These are phyloP conservation scores for Coracias cyanogaster DNA, from an alignment of 2,797 vertebrate species.

Conservation along the genomic window DNA sequence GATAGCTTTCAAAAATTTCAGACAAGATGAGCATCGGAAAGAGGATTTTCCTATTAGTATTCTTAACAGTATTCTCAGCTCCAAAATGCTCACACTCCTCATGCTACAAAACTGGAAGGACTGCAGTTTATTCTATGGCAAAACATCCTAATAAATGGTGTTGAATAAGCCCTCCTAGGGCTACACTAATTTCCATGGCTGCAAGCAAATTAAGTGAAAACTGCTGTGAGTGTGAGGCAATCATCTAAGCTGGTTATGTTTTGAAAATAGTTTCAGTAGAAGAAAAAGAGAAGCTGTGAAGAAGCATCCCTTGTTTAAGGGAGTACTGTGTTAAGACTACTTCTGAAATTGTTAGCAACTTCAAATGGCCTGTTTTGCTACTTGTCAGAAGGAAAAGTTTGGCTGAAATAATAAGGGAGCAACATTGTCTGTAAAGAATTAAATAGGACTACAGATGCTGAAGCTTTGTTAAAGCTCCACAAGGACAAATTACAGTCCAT, in stretches of 20 bases:
- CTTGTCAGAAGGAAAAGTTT: not conserved
- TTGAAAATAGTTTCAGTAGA: constrained; percentile 34
- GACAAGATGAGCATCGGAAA: not conserved
- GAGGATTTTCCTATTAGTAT: constrained; percentile 27
- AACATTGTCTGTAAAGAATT: not conserved
- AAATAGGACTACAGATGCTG: not conserved
- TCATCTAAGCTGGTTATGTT: constrained; percentile 14
- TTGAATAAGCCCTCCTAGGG: constrained; percentile 13
- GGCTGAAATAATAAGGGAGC: not conserved
- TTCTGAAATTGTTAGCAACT: not conserved
- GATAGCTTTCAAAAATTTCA: constrained; percentile 31
- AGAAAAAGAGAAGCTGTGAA: constrained; percentile 32
- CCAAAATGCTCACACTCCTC: not conserved
- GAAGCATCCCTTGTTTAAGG: not conserved
- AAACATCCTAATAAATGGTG: constrained; percentile 31
- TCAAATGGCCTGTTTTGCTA: not conserved
- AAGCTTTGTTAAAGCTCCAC: not conserved
- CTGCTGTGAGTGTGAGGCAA: constrained; percentile 6
- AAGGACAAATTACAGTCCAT: not conserved
- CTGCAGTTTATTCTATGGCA: not conserved
- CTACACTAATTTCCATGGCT: constrained; percentile 42
- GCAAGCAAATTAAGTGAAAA: constrained; percentile 34
- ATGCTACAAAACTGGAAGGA: not conserved
- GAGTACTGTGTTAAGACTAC: not conserved
- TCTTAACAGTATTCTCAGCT: not conserved